Conservation (phyloP, 2,888 invertebrate genomes). For the Schrankia costaestrigalis region DNA sequence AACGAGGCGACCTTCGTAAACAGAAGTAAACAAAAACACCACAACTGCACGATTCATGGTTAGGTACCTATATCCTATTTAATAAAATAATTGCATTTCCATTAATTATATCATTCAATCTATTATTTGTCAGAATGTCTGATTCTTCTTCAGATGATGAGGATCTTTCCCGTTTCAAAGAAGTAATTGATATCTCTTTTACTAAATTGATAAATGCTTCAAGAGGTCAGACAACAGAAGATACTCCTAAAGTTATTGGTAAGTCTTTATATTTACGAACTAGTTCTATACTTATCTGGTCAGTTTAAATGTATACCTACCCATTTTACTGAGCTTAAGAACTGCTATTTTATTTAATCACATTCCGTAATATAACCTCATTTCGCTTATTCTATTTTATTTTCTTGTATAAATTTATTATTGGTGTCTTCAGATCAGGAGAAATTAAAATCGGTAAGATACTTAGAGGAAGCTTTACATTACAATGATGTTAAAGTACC, state of each 20-base stretch:
- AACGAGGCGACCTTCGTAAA: not conserved
- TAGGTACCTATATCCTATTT: not conserved
- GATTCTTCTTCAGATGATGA: slow-evolving; percentile 75
- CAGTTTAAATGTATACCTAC: too few species aligned
- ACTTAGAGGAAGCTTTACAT: slow-evolving; percentile 66
- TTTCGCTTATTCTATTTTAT: too few species aligned
- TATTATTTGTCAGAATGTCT: slow-evolving; percentile 60
- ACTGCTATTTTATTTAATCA: too few species aligned
- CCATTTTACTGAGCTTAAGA: too few species aligned
- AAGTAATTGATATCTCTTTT: slow-evolving; percentile 75
- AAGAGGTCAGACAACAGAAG: slow-evolving; percentile 34
- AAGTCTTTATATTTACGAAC: slow-evolving; percentile 3
- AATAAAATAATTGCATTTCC: not conserved
- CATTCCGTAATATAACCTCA: not conserved
- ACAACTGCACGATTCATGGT: not conserved
- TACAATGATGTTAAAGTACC: slow-evolving; percentile 79
- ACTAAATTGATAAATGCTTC: slow-evolving; percentile 51
- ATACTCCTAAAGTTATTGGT: slow-evolving; percentile 31
- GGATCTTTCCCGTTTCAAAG: slow-evolving; percentile 67
- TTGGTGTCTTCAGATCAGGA: slow-evolving; percentile 21
- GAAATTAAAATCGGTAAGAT: slow-evolving; percentile 56
- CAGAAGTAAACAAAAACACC: not conserved
- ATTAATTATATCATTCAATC: too few species aligned
- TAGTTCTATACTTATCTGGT: not conserved
- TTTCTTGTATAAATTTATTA: not conserved